Base-by-base conservation (phyloP, 1,140 invertebrate species). In the Sminthurinus signatus region DNA sequence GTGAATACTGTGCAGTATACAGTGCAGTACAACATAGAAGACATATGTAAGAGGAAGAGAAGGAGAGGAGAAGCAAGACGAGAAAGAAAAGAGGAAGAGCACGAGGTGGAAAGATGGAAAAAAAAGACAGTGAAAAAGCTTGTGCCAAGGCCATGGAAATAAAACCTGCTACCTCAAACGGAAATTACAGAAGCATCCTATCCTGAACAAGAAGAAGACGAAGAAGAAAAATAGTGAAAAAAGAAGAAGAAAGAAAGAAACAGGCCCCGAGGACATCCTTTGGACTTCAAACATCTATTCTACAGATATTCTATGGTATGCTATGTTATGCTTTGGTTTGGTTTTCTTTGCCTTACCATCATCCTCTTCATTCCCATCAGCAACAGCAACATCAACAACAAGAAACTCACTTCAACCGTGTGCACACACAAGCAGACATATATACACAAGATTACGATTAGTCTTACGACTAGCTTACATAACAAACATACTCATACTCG, bases 161-260 rank as follows among this genome's bases (percentile, higher is more conserved):
- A 60, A 56, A 57, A 50, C 46, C 42, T 64, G 60, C 60, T 62
- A 50, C 46, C 58, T 60, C 52, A 63, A 63, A 63, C 61, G 61
- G 61, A 63, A 63, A 63, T 63, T 57, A 63, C 32, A 56, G 54
- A 42, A 39, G 36, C 36, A 52, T 52, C 50, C 19, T 25, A 52
- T 52, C 23, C 14, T 52, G 50, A 28, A 29, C 23, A 29, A 28
- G 23, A 4, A 19, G 50, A 52, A 25, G 50, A 29, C 5, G 25
- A n/a, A 48, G 44, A 21, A 48, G 17, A 28, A 52, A 28, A 25
- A 29, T 5, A n/a, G 19, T 4, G 44, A 21, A 48, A 28, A 25
- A 29, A n/a, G 25, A 25, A 19, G 44, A 21, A 48, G 17, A 52
- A 52, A 52, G n/a, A 52, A 52, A 52, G 50, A 52, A 52, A 52